A percentile compares a stretch with the other conserved stretches of the same genome.
Conservation (phyloP, 2,113 vertebrate genomes). For the Prionailurus bengalensis region DNA sequence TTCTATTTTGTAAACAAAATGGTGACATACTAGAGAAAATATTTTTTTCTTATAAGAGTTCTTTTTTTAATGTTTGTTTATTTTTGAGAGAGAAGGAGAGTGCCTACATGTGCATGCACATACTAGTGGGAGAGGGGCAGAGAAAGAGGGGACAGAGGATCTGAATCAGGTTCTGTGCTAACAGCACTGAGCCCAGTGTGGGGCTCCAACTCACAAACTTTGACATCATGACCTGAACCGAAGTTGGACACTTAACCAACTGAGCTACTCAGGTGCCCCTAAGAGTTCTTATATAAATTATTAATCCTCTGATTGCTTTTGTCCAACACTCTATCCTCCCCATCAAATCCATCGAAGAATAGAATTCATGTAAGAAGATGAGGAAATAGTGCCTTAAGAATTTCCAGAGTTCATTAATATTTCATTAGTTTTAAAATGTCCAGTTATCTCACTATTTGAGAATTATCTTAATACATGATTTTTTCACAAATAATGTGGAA, state of each 20-base stretch:
- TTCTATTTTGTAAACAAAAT: not conserved
- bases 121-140: too few species aligned
- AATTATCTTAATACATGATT: not conserved
- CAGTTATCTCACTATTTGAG: not conserved
- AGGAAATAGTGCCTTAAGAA: not conserved
- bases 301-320: not conserved
- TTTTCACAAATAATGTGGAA: not conserved
- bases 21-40: not conserved
- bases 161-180: too few species aligned
- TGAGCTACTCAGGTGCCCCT: not conserved
- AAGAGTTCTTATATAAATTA: not conserved
- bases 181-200: too few species aligned
- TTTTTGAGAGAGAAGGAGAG: too few species aligned
- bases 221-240: too few species aligned
- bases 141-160: too few species aligned
- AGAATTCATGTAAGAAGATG: not conserved
- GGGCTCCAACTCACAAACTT: too few species aligned
- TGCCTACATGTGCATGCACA: too few species aligned
- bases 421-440: not conserved
- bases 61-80: too few species aligned
- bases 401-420: not conserved
- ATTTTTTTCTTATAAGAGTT: not conserved
- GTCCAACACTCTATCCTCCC: not conserved
- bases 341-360: not conserved
- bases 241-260: too few species aligned